Evolutionary conservation across 2,888 invertebrate genomes (phyloP), one percentile per base, ranked within the genome.

Genomic region (Perizoma flavofasciatum): DNA sequence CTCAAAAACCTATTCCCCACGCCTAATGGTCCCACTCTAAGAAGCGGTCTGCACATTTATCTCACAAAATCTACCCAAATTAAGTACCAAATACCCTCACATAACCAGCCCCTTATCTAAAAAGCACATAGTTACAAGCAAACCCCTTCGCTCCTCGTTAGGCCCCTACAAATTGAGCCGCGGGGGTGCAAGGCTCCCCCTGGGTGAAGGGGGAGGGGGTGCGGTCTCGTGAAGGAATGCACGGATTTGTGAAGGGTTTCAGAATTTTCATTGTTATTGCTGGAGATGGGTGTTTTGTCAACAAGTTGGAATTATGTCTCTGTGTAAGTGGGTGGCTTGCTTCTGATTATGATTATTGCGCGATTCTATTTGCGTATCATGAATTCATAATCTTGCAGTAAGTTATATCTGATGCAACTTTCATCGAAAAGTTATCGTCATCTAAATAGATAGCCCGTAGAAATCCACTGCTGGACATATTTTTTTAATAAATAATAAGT

Each of bases 111-210:
- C 65, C 61, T 65, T 66, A 66, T 68, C 66, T 68, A 55, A 46
- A 60, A 61, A 64, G 62, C 66, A 66, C 65, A 65, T 68, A 66
- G 62, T 62, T 62, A 63, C 66, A 49, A 52, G 50, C 47, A 56
- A 64, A 69, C 65, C 77, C 76, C 78, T 82, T 84, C 78, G 73
- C 85, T 85, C 80, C 81, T 86, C 88, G 88, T 86, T 85, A 87
- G 82, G 53, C 55, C 68, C 71, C 66, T 65, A 67, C 78, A 74
- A 78, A 80, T 79, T 78, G 82, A 76, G 81, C 77, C 74, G 71
- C 77, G 75, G 61, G 58, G 65, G 55, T 64, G 70, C 57, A 53
- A 55, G 55, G 52, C 55, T 57, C 70, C 69, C 66, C 56, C n/a
- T 63, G 59, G 59, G 55, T 46, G n/a, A 44, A 40, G 44, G 39